These are phyloP conservation scores for Agrochola macilenta DNA, from an alignment of 2,888 invertebrate genomes.

Conservation along the genomic window DNA sequence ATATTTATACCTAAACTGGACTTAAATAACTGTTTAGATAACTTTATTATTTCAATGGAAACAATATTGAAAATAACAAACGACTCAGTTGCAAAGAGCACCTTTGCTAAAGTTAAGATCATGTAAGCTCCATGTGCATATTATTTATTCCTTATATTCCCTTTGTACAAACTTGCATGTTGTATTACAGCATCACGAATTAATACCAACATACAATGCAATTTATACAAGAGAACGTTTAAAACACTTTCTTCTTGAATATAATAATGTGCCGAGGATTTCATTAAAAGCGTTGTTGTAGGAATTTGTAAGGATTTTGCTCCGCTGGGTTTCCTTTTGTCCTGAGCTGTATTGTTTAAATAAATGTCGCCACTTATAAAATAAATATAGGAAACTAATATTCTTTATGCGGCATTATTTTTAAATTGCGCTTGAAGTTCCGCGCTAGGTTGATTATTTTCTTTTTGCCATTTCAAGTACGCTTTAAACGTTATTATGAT, in stretches of 20 bases:
- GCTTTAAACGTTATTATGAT: background rate
- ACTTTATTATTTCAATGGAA: background rate
- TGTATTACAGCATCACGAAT: slow-evolving; percentile 30
- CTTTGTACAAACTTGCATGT: slow-evolving; percentile 36
- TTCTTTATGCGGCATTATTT: slow-evolving; percentile 18
- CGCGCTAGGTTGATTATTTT: background rate
- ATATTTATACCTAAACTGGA: background rate
- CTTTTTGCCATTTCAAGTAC: background rate
- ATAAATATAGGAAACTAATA: slow-evolving; percentile 50
- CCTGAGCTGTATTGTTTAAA: slow-evolving; percentile 46
- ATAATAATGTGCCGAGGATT: slow-evolving; percentile 54
- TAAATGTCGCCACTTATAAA: slow-evolving; percentile 45
- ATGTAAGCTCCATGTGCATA: background rate
- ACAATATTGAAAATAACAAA: background rate
- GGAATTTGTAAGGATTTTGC: slow-evolving; percentile 57
- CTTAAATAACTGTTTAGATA: background rate
- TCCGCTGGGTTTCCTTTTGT: slow-evolving; percentile 48
- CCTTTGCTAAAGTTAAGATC: background rate
- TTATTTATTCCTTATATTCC: slow-evolving; percentile 15
- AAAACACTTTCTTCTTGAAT: slow-evolving; percentile 45
- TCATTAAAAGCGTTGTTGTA: slow-evolving; percentile 59
- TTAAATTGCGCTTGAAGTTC: background rate
- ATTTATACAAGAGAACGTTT: slow-evolving; percentile 28
- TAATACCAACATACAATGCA: slow-evolving; percentile 32
- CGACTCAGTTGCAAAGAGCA: background rate